Evolutionary conservation across 2,113 vertebrate species (phyloP).

Genomic region (Hemichromis elongatus): DNA sequence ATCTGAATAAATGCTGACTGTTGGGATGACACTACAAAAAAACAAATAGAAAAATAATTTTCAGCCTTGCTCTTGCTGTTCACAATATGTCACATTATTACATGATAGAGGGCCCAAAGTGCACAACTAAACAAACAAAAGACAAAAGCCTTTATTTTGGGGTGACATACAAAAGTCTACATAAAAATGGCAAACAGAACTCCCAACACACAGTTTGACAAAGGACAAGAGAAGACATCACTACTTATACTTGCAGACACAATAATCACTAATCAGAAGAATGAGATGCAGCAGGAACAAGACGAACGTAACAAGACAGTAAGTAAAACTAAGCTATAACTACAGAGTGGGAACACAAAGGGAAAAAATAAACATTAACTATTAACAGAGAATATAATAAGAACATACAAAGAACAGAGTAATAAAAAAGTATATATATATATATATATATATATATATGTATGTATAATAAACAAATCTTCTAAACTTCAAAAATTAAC

Average conservation of each 20-base stretch:
- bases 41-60: background rate
- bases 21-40: rapidly evolving
- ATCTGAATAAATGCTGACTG: background rate
- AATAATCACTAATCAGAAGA: background rate
- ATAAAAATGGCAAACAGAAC: background rate
- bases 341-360: background rate
- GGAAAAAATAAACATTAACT: background rate
- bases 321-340: background rate
- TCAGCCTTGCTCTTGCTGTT: background rate
- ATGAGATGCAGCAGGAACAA: background rate
- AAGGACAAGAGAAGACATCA: background rate
- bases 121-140: background rate
- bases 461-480: background rate
- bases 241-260: background rate
- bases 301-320: background rate
- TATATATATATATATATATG: too few relatives aligned
- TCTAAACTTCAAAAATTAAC: background rate
- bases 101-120: background rate
- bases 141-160: background rate
- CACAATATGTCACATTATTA: background rate
- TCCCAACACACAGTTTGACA: background rate
- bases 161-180: background rate
- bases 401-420: background rate
- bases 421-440: too few relatives aligned
- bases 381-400: background rate